Percentiles rank a stretch among this genome's conserved stretches.
These are phyloP conservation scores for Tachina fera DNA, from an alignment of 2,888 invertebrate species.

Conservation along the genomic window DNA sequence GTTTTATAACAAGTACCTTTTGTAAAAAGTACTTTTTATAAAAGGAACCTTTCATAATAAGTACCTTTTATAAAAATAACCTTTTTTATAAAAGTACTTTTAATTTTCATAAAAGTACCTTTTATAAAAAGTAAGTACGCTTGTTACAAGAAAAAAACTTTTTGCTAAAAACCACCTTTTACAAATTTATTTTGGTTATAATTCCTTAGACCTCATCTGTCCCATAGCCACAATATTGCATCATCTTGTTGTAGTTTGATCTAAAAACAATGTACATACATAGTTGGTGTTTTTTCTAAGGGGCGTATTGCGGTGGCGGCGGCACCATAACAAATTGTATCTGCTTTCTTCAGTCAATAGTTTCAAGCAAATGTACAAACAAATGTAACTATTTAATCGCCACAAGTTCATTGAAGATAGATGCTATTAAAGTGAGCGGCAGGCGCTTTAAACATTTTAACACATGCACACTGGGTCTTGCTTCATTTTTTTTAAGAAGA, in stretches of 20 bases:
- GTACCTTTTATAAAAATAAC: too few relatives aligned
- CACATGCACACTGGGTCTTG: constrained; percentile 20
- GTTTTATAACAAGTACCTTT: too few relatives aligned
- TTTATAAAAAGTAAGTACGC: too few relatives aligned
- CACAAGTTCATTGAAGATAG: constrained; percentile 2
- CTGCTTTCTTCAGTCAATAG: not conserved
- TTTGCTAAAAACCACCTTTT: not conserved
- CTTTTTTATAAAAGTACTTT: too few relatives aligned
- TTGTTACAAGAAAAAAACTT: too few relatives aligned
- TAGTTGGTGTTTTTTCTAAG: constrained; percentile 21
- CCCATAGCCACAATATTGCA: not conserved
- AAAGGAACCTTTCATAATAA: too few relatives aligned
- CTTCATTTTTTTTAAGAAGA: constrained; percentile 21
- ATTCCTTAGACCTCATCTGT: constrained; percentile 16
- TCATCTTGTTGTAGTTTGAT: constrained; percentile 30
- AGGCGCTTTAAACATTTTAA: constrained; percentile 47
- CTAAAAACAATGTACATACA: constrained; percentile 5
- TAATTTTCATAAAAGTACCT: too few relatives aligned
- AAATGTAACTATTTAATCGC: constrained; percentile 9
- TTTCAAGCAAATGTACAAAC: not conserved
- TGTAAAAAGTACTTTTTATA: too few relatives aligned
- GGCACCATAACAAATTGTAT: constrained; percentile 33
- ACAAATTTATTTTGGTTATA: not conserved
- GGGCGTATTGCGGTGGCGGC: constrained; percentile 66
- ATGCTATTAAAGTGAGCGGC: constrained; percentile 8